Evolutionary conservation across 2,113 vertebrate genomes (phyloP), one percentile per base, ranked within the genome.

Genomic region (Camarhynchus parvulus): DNA sequence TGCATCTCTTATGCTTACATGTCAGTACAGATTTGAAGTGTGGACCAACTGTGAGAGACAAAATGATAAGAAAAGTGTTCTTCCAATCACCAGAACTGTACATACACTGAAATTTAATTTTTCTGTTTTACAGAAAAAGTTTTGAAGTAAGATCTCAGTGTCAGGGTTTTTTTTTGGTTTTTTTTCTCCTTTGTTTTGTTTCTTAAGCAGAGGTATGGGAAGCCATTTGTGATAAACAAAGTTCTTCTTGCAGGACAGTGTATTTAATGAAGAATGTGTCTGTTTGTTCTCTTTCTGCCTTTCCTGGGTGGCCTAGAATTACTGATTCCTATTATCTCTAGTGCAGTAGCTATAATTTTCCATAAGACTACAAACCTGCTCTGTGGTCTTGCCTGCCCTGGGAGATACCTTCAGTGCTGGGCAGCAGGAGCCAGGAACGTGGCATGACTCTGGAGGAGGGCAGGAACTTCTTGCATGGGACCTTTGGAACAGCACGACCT

Each of bases 291-390:
- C 33, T 47, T 64, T 73, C n/a, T 90, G 68, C 30, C 58, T 81
- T 88, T 76, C 33, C 41, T 55, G 52, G 50, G 7, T 41, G 53
- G 39, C 62, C 39, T 37, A 31, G 58, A 67, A 63, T 27, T 53
- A 69, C 55, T 41, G 19, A 7, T 74, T 74, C 69, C 47, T 10
- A 35, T 74, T 50, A 28, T 80, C 79, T 73, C 47, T 33, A 23
- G n/a, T 41, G 37, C 44, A 63, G 8, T 37, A 55, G 33, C 49
- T 66, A 0, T 31, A 50, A 14, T 72, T 84, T 75, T 21, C 62
- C 18, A 1, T 41, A 23, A 70, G 59, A 49, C n/a, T n/a, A 37
- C 59, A 83, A 69, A 66, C 5, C 21, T 0, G 0, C 42, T 50
- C 35, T 64, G 46, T 87, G 62, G 33, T 58, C 47, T 82, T n/a